Evolutionary conservation across 2,113 vertebrate species (phyloP).

Genomic region (Leucoraja erinaceus): DNA sequence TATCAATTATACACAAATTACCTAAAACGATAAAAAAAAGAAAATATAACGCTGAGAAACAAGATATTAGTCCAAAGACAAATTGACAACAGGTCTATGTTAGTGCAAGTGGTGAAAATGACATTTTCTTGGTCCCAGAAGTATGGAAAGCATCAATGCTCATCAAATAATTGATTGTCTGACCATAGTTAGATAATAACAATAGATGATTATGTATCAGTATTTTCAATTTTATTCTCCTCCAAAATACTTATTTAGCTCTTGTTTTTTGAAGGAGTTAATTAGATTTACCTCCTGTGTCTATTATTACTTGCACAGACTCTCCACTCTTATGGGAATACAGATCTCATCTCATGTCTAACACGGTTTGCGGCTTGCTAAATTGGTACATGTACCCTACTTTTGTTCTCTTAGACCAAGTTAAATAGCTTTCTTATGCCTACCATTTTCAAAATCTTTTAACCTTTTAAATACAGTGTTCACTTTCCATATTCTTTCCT

Average conservation of each 20-base stretch:
- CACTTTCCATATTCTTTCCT: background rate
- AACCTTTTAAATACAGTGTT: background rate
- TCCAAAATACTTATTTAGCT: background rate
- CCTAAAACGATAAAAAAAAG: too few species aligned
- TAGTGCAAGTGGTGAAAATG: too few species aligned
- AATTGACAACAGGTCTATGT: too few species aligned
- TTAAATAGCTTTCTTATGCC: background rate
- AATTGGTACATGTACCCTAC: background rate
- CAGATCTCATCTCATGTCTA: slow-evolving; percentile 15
- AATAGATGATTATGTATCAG: background rate
- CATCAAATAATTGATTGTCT: background rate
- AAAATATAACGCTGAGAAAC: too few species aligned
- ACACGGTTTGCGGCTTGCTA: background rate
- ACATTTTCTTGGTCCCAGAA: background rate
- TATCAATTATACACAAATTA: too few species aligned
- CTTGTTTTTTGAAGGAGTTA: background rate
- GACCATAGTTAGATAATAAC: background rate
- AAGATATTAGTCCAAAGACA: too few species aligned
- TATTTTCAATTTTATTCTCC: background rate
- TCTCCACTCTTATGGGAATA: background rate
- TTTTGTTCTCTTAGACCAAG: background rate
- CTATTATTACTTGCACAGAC: background rate
- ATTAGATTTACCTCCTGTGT: background rate
- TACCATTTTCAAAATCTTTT: background rate
- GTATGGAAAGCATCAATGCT: background rate